Conservation (phyloP, 2,888 invertebrate species). For the Drosophila neutralis region DNA sequence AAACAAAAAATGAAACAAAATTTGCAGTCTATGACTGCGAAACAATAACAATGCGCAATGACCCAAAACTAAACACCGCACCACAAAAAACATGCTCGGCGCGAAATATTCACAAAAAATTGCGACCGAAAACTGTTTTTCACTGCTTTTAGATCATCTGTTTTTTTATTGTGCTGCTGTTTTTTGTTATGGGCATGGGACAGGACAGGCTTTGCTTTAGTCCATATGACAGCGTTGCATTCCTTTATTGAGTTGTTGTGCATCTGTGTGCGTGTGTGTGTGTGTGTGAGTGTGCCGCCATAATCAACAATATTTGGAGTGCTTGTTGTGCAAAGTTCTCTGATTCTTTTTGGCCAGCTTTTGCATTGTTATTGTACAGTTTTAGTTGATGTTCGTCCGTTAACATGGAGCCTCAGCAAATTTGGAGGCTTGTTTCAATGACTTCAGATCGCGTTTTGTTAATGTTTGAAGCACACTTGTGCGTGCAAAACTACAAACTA, state of each 20-base stretch:
- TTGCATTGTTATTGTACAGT: conserved; percentile 28
- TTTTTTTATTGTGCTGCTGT: conserved; percentile 6
- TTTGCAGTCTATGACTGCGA: conserved; percentile 60
- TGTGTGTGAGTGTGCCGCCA: conserved; percentile 43
- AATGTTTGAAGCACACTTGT: conserved; percentile 54
- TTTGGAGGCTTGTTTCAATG: conserved; percentile 53
- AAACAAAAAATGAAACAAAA: conserved; percentile 63
- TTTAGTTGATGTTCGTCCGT: conserved; percentile 26
- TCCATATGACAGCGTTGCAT: conserved; percentile 41
- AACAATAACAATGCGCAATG: conserved; percentile 76
- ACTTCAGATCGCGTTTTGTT: conserved; percentile 66
- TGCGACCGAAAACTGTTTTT: conserved; percentile 45
- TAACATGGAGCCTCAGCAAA: conserved; percentile 10
- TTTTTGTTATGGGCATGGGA: conserved; percentile 19
- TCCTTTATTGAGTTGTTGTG: conserved; percentile 29
- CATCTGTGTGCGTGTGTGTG: conserved; percentile 6
- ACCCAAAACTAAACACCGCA: conserved; percentile 74
- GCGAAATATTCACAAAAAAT: conserved; percentile 27
- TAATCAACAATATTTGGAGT: conserved; percentile 78
- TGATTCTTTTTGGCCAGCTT: conserved; percentile 48
- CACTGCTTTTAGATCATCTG: conserved; percentile 26
- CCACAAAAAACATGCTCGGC: conserved; percentile 18
- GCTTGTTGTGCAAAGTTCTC: conserved; percentile 71
- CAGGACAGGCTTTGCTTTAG: conserved; percentile 19
- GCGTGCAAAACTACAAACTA: conserved; percentile 5